Percentiles rank a stretch among this genome's conserved stretches.
Evolutionary conservation across 2,888 invertebrate genomes (phyloP).

Genomic region (Chrysotoxum bicinctum): DNA sequence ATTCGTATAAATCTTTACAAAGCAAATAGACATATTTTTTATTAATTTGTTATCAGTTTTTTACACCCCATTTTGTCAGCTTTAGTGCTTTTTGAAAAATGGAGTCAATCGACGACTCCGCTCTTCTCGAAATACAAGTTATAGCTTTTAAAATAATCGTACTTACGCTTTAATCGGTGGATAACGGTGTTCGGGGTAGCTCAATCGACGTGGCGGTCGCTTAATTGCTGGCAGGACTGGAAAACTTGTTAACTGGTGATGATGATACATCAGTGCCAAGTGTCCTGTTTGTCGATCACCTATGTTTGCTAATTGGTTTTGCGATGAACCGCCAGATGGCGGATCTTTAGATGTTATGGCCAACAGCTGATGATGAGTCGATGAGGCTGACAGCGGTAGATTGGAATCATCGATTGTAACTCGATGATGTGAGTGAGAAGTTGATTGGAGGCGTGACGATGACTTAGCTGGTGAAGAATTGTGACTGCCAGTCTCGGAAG

Average conservation of each 20-base stretch:
- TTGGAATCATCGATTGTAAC: slow-evolving; percentile 81
- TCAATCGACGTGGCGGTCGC: slow-evolving; percentile 80
- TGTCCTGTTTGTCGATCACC: slow-evolving; percentile 78
- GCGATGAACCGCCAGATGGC: slow-evolving; percentile 77
- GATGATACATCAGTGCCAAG: slow-evolving; percentile 81
- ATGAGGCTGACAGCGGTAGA: slow-evolving; percentile 77
- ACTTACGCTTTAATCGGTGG: slow-evolving; percentile 81
- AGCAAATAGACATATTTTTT: too few relatives aligned
- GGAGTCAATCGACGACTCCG: too few relatives aligned
- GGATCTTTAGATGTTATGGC: slow-evolving; percentile 75
- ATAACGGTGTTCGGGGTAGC: slow-evolving; percentile 77
- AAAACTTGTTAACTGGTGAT: slow-evolving; percentile 80
- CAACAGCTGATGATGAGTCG: slow-evolving; percentile 77
- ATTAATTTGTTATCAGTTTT: too few relatives aligned
- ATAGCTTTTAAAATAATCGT: neutral
- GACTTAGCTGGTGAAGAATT: slow-evolving; percentile 84
- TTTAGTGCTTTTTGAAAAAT: too few relatives aligned
- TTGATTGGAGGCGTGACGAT: slow-evolving; percentile 77
- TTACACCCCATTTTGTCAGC: too few relatives aligned
- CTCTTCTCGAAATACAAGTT: too few relatives aligned
- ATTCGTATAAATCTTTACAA: too few relatives aligned
- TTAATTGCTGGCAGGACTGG: slow-evolving; percentile 81
- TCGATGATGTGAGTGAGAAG: slow-evolving; percentile 79
- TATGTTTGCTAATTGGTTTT: slow-evolving; percentile 75
- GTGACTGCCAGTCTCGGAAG: slow-evolving; percentile 88